Conservation (phyloP, 2,113 vertebrate species). For the Atlantisia rogersi region DNA sequence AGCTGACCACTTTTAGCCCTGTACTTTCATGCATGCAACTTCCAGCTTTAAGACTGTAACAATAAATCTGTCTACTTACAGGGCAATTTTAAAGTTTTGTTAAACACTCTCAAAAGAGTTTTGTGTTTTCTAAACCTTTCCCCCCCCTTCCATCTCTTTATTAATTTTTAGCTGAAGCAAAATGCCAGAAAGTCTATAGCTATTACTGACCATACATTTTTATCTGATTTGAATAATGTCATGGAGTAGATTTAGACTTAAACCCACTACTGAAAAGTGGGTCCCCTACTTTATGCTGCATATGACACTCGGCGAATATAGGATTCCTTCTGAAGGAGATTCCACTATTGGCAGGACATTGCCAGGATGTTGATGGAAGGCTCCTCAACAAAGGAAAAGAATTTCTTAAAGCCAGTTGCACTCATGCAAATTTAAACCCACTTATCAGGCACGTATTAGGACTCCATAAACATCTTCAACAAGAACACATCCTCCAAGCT, state of each 20-base stretch:
- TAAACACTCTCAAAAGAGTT: not conserved
- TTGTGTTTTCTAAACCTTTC: not conserved
- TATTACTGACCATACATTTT: not conserved
- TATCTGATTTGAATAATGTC: not conserved
- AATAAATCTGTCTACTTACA: not conserved
- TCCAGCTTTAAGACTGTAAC: not conserved
- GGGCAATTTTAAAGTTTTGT: not conserved
- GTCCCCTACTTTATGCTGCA: rapidly evolving
- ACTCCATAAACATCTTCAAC: not conserved
- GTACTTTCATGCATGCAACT: not conserved
- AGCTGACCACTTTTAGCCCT: not conserved
- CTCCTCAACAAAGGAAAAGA: not conserved
- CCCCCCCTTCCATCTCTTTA: not conserved
- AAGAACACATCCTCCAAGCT: not conserved
- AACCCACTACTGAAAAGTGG: not conserved
- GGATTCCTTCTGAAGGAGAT: not conserved
- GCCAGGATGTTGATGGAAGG: not conserved
- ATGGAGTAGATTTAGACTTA: not conserved
- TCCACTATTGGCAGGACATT: not conserved
- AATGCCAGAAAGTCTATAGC: not conserved
- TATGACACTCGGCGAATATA: rapidly evolving
- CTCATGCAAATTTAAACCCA: not conserved
- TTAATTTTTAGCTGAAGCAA: not conserved
- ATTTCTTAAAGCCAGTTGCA: not conserved
- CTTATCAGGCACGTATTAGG: not conserved